Evolutionary conservation across 2,797 vertebrate species (phyloP).

Genomic region (Gila robusta): DNA sequence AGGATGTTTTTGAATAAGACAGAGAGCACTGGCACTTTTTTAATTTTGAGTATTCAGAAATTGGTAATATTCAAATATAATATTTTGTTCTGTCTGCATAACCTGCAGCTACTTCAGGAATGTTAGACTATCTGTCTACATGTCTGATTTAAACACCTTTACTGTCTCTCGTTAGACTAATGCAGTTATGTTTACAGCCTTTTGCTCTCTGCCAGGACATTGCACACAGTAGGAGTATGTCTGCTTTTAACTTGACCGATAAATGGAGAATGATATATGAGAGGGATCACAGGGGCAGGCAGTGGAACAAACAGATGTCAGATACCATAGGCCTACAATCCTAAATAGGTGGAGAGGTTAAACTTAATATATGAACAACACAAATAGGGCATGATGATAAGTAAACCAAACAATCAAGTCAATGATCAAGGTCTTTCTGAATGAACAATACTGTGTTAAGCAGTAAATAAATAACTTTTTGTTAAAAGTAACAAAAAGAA

Average conservation of each 20-base stretch:
- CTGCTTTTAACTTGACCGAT: conserved; percentile 31
- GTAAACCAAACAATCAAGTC: neutral
- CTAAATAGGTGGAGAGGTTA: conserved; percentile 21
- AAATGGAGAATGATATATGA: conserved; percentile 5
- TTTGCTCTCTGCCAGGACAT: conserved; percentile 13
- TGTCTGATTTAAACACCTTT: conserved; percentile 35
- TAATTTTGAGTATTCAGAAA: neutral
- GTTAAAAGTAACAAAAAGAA: neutral
- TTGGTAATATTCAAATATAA: neutral
- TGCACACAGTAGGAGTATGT: conserved; percentile 2
- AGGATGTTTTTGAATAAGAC: neutral
- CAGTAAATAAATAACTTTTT: neutral
- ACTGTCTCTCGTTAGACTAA: conserved; percentile 20
- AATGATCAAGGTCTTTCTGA: neutral
- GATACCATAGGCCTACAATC: neutral
- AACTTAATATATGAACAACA: neutral
- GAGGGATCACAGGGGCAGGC: conserved; percentile 10
- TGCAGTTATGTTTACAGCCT: conserved; percentile 43
- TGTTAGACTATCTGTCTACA: conserved; percentile 7
- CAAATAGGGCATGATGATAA: neutral
- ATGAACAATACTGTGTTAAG: conserved; percentile 34
- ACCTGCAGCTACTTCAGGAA: neutral
- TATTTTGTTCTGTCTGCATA: neutral
- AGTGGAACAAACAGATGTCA: conserved; percentile 13
- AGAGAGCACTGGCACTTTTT: neutral